phyloP scores from a whole-genome alignment of 1,140 invertebrate species.

The Pogonomyrmex barbatus region DNA sequence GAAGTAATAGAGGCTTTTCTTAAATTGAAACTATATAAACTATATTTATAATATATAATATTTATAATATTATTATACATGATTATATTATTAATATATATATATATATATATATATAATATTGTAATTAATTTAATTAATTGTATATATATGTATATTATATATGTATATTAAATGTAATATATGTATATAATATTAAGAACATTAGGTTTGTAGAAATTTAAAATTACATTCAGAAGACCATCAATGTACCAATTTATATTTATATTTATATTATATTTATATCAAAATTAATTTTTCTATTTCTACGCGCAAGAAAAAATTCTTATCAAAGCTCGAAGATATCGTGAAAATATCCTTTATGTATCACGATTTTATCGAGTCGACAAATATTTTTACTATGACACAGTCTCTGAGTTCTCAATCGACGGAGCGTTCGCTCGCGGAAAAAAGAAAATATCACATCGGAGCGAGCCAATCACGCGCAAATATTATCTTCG shows the following conservation, averaged over 20 bases:
- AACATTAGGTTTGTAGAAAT: background rate
- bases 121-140: too few species aligned
- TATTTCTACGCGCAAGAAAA: background rate
- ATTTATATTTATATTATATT: background rate
- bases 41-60: background rate
- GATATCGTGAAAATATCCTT: constrained; percentile 4
- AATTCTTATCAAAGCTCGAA: background rate
- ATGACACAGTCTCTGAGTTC: background rate
- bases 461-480: constrained; percentile 72
- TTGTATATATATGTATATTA: too few species aligned
- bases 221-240: background rate
- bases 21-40: background rate
- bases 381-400: constrained; percentile 70
- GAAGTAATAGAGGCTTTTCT: background rate
- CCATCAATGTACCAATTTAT: background rate
- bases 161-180: too few species aligned
- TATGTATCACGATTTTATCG: constrained; percentile 41
- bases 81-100: too few species aligned
- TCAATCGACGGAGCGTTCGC: constrained; percentile 14
- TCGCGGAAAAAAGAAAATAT: constrained; percentile 35
- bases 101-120: too few species aligned
- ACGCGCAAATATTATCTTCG: constrained; percentile 79
- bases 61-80: too few species aligned
- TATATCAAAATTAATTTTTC: background rate
- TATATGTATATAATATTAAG: background rate